These are phyloP conservation scores for Ornithorhynchus anatinus DNA, from an alignment of 2,113 vertebrate species.

Conservation along the genomic window DNA sequence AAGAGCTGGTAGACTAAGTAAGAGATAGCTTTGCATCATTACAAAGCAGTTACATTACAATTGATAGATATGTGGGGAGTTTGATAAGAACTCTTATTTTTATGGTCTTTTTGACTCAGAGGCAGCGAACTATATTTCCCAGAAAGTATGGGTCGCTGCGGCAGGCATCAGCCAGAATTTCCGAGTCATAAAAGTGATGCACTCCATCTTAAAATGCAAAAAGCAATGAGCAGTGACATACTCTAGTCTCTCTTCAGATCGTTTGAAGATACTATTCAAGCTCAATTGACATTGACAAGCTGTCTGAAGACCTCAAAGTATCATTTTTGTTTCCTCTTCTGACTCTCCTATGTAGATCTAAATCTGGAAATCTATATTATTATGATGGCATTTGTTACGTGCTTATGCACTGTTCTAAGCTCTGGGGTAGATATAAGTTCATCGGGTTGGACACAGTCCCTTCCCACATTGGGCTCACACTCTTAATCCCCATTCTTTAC, in stretches of 20 bases:
- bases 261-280: too few relatives aligned
- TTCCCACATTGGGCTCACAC: too few relatives aligned
- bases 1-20: neutral
- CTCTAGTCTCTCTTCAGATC: too few relatives aligned
- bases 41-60: neutral
- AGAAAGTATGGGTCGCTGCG: neutral
- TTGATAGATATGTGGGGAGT: neutral
- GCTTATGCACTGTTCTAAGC: too few relatives aligned
- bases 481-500: too few relatives aligned
- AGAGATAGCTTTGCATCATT: neutral
- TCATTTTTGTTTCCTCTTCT: too few relatives aligned
- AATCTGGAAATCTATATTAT: too few relatives aligned
- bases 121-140: neutral
- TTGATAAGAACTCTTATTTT: neutral
- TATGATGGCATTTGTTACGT: too few relatives aligned
- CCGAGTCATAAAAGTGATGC: slow-evolving; percentile 2
- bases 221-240: neutral
- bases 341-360: too few relatives aligned
- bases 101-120: neutral
- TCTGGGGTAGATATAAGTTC: too few relatives aligned
- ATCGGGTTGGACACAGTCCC: too few relatives aligned
- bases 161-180: neutral
- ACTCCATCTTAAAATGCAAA: neutral
- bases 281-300: neutral
- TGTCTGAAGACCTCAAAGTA: neutral